Evolutionary conservation across 2,113 vertebrate genomes (phyloP), one percentile per base, ranked within the genome.

Genomic region (Petaurus breviceps): DNA sequence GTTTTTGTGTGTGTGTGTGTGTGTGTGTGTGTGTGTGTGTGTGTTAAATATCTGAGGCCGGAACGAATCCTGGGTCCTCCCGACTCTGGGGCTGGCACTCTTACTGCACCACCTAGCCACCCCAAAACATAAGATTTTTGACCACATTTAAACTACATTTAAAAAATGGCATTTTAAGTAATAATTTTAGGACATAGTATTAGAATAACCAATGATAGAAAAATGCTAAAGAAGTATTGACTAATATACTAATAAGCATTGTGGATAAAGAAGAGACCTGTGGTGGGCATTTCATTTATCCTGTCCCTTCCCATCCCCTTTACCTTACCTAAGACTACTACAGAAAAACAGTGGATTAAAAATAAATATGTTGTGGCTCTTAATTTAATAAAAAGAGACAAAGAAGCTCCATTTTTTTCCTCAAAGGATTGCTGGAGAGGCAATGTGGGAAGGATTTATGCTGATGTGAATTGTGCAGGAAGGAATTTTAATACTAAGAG

Each of bases 401-500:
- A 94, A 93, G 37, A 16, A 43, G n/a, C 2, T 43, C n/a, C 6
- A 8, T 84, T 84, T 84, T 84, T 96, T 96, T 97, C 94, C 52
- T 96, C 43, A 46, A 94, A 94, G 91, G 55, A 49, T 94, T 55
- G 90, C 92, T 95, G 94, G 55, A 94, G 89, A 61, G 92, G 89
- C 43, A 93, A 94, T 96, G 95, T 95, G 95, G 92, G 49, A 94
- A 98, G 93, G 90, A 94, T 95, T 97, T 98, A 90, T 94, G 95
- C 46, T 53, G 47, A 8, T 53, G 92, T 96, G 95, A 96, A 97
- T 96, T 96, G 93, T 96, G 96, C 89, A 96, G 96, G 96, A 95
- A 97, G 95, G 96, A 97, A 97, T 97, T 95, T 97, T 95, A 95
- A 95, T 94, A 96, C 93, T 28, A 95, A 84, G 89, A 90, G 93